A percentile compares a stretch with the other conserved stretches of the same genome.
phyloP scores from a whole-genome alignment of 2,113 vertebrate genomes.

The Coregonus clupeaformis region DNA sequence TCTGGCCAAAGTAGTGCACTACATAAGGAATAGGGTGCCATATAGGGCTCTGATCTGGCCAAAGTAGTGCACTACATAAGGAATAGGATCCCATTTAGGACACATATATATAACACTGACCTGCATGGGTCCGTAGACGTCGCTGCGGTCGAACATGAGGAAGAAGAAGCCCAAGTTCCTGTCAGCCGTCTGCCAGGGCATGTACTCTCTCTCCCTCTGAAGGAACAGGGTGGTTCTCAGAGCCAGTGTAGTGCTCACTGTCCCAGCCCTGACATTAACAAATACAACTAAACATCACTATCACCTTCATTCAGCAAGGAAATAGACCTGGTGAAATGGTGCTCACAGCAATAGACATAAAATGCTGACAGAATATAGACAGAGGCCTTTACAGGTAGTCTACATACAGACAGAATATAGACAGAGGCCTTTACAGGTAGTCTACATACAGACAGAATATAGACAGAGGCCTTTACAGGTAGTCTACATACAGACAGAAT shows the following conservation, averaged over 20 bases:
- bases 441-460: no score
- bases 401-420: no score
- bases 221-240: conserved; percentile 82
- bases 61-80: no score
- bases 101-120: conserved; percentile 51
- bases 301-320: background rate
- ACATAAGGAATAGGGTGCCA: no score
- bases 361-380: background rate
- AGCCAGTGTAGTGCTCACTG: conserved; percentile 68
- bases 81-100: no score
- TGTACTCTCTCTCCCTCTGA: conserved; percentile 62
- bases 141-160: conserved; percentile 84
- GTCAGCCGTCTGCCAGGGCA: conserved; percentile 81
- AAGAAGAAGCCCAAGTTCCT: conserved; percentile 75
- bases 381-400: no score
- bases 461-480: no score
- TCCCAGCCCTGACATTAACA: conserved; percentile 66
- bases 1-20: no score
- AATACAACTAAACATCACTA: background rate
- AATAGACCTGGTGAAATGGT: background rate
- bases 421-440: no score
- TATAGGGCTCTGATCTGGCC: no score
- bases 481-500: no score
- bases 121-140: conserved; percentile 81
- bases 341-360: background rate